Conservation (phyloP, 2,888 invertebrate genomes). For the Epirrhoe tristata region DNA sequence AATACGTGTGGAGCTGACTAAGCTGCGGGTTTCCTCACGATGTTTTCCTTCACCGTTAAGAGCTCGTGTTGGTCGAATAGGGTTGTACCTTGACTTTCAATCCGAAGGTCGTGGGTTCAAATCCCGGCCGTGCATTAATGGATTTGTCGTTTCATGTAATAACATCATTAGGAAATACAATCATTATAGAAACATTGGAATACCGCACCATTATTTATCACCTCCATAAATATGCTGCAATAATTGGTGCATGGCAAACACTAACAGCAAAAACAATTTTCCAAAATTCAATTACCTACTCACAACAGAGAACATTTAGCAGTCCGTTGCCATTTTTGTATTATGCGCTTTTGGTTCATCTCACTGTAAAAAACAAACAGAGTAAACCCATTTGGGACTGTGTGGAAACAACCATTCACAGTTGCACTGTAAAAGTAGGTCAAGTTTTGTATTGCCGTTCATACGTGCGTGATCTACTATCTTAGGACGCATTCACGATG, state of each 20-base stretch:
- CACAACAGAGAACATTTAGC: conserved; percentile 15
- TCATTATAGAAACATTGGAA: conserved; percentile 12
- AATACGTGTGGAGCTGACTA: too few species aligned
- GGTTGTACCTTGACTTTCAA: too few species aligned
- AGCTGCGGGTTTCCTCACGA: too few species aligned
- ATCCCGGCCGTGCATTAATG: too few species aligned
- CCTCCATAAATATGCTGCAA: conserved; percentile 8
- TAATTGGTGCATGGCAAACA: conserved; percentile 13
- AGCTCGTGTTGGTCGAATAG: too few species aligned
- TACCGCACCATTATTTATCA: conserved; percentile 7
- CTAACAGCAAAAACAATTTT: conserved; percentile 12
- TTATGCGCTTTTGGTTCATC: conserved; percentile 18
- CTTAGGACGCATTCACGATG: conserved; percentile 8
- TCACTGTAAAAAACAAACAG: conserved; percentile 28
- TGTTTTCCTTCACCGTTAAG: too few species aligned
- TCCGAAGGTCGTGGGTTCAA: too few species aligned
- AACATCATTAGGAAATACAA: not conserved
- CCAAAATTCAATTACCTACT: conserved; percentile 15
- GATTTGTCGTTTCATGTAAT: too few species aligned
- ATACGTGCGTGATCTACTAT: conserved; percentile 77
- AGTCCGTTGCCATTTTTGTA: conserved; percentile 15
- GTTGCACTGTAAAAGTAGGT: conserved; percentile 67
- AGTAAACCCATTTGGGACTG: conserved; percentile 33
- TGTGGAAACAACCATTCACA: conserved; percentile 50
- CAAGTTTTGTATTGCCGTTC: conserved; percentile 69